Conservation (phyloP, 2,797 vertebrate species). For the Onychomys arenicola region DNA sequence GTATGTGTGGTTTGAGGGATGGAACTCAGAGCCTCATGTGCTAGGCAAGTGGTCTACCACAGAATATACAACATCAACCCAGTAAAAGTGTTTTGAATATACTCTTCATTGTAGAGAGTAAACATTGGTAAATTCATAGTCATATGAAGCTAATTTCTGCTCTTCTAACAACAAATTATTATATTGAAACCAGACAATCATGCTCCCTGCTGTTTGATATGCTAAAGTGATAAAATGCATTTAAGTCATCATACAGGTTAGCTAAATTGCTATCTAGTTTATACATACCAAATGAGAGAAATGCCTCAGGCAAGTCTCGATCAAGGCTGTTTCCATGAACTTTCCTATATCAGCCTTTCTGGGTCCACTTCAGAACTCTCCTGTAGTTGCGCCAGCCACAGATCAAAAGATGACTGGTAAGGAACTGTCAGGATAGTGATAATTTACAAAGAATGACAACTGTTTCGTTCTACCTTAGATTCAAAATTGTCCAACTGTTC, state of each 20-base stretch:
- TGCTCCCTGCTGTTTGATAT: neutral
- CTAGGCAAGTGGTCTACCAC: neutral
- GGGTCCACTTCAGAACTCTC: neutral
- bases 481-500: neutral
- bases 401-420: neutral
- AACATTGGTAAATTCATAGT: neutral
- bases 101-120: slow-evolving; percentile 36
- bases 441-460: neutral
- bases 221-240: neutral
- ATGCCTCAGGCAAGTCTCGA: neutral
- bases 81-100: slow-evolving; percentile 32
- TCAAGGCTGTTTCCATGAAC: neutral
- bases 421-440: neutral
- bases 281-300: neutral
- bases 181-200: neutral
- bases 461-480: neutral
- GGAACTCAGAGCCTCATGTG: neutral
- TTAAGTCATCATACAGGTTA: neutral
- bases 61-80: neutral
- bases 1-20: neutral
- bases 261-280: neutral
- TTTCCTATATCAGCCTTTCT: neutral
- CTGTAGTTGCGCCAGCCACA: neutral
- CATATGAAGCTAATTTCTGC: neutral
- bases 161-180: neutral